A percentile compares a stretch with the other conserved stretches of the same genome.
Conservation (phyloP, 2,113 vertebrate species). For the Saccopteryx leptura region DNA sequence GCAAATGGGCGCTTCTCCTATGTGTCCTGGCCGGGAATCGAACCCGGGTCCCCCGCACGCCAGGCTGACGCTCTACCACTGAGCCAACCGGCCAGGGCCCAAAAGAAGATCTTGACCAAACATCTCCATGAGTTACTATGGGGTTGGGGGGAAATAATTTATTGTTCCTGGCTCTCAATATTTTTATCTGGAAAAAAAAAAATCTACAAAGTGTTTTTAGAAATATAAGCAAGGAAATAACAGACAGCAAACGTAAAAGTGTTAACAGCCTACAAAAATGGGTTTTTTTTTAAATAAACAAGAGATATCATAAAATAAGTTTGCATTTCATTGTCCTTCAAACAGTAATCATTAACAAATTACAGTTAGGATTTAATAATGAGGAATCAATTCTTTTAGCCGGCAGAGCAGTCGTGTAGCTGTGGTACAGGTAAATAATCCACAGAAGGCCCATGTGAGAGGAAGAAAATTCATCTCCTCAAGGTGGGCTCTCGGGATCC, state of each 20-base stretch:
- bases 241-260: not conserved
- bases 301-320: not conserved
- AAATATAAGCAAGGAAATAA: constrained; percentile 43
- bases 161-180: constrained; percentile 18
- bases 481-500: not conserved
- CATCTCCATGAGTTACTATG: not conserved
- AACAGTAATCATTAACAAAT: not conserved
- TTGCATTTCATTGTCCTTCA: not conserved
- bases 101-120: not conserved
- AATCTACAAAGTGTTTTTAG: not conserved
- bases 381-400: not conserved
- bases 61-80: no score
- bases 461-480: not conserved
- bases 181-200: constrained; percentile 42
- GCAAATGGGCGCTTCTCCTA: no score
- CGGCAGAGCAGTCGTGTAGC: not conserved
- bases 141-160: not conserved
- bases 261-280: not conserved
- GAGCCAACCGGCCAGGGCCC: no score
- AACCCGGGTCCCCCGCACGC: no score
- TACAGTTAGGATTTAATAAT: not conserved
- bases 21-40: no score
- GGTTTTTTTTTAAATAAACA: not conserved
- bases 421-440: not conserved
- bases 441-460: no score